phyloP scores from a whole-genome alignment of 2,113 vertebrate genomes.

The Rhipidura dahli region DNA sequence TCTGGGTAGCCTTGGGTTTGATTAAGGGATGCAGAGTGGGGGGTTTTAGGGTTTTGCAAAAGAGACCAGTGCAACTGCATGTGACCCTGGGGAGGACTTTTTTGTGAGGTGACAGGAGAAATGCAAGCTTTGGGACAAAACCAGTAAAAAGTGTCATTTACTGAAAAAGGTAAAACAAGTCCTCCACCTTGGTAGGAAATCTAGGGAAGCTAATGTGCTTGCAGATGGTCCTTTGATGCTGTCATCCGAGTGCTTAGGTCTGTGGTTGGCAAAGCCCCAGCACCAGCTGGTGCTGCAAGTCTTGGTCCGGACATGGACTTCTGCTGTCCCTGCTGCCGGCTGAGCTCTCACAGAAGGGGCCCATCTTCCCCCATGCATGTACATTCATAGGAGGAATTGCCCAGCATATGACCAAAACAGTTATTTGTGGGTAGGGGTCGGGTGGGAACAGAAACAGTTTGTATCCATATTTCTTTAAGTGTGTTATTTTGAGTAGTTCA shows the following conservation, averaged over 20 bases:
- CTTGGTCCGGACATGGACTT: neutral
- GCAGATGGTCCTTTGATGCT: rapidly evolving
- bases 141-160: neutral
- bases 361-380: rapidly evolving
- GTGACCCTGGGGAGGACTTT: neutral
- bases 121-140: neutral
- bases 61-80: neutral
- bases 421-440: rapidly evolving
- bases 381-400: neutral
- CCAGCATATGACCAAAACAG: neutral
- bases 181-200: neutral
- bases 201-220: neutral
- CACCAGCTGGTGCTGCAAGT: neutral
- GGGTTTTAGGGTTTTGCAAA: neutral
- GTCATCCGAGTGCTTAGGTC: neutral
- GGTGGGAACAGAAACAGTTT: neutral
- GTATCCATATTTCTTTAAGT: neutral
- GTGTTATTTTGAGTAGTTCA: neutral
- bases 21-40: rapidly evolving
- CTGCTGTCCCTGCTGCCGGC: rapidly evolving
- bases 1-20: neutral
- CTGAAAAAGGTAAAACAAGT: neutral
- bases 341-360: neutral
- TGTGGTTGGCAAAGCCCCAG: neutral
- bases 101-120: neutral